phyloP scores from a whole-genome alignment of 2,113 vertebrate genomes.

The Apaloderma vittatum region DNA sequence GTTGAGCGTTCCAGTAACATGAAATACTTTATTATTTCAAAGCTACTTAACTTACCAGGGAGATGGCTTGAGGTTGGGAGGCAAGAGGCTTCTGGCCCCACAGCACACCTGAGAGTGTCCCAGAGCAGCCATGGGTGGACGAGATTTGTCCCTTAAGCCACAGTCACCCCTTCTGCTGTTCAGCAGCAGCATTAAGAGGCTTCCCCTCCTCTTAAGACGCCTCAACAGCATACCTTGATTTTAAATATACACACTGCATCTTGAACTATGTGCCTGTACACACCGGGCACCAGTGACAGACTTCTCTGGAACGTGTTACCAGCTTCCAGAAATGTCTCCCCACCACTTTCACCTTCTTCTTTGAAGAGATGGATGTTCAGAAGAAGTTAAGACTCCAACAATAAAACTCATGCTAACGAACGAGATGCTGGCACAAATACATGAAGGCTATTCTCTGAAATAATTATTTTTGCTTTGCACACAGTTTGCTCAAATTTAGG shows the following conservation, averaged over 20 bases:
- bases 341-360: not conserved
- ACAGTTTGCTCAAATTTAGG: not conserved
- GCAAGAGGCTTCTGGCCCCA: not conserved
- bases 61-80: not conserved
- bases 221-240: accelerated
- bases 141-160: not conserved
- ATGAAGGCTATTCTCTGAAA: not conserved
- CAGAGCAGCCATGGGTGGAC: not conserved
- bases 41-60: not conserved
- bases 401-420: not conserved
- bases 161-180: not conserved
- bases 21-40: not conserved
- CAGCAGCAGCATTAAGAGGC: not conserved
- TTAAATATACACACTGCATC: accelerated
- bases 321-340: not conserved
- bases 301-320: accelerated
- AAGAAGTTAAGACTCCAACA: not conserved
- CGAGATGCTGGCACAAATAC: not conserved
- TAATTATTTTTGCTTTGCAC: not conserved
- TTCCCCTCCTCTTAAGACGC: not conserved
- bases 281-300: not conserved
- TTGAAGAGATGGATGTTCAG: not conserved
- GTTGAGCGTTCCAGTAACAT: not conserved
- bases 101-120: not conserved
- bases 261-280: not conserved